Conservation (phyloP, 2,113 vertebrate species). For the Clinocottus analis region DNA sequence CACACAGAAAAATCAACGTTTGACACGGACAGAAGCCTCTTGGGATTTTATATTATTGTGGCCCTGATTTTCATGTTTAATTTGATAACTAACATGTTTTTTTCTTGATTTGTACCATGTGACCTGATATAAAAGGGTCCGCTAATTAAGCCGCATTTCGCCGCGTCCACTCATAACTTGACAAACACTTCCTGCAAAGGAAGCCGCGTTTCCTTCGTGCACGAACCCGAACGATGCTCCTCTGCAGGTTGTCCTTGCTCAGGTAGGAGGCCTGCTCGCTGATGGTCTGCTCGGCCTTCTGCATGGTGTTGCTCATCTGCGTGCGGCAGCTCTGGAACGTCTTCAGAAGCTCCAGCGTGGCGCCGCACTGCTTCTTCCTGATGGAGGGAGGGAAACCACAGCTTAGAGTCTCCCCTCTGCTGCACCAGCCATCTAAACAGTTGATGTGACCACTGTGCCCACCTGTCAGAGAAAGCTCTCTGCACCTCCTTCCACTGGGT, state of each 20-base stretch:
- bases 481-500: conserved; percentile 87
- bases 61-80: no score
- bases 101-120: no score
- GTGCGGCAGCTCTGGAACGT: conserved; percentile 89
- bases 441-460: neutral
- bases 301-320: conserved; percentile 85
- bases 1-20: neutral
- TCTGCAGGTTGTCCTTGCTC: conserved; percentile 93
- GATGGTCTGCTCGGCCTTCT: conserved; percentile 89
- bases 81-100: no score
- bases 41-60: no score
- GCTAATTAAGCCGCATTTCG: no score
- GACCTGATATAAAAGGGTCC: no score
- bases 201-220: neutral
- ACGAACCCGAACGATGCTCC: conserved; percentile 58
- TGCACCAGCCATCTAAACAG: neutral
- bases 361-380: conserved; percentile 88
- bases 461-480: conserved; percentile 85
- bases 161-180: no score
- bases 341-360: conserved; percentile 90
- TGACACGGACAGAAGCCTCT: no score
- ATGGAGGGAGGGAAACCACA: neutral
- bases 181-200: neutral
- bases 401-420: neutral
- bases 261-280: conserved; percentile 90